Conservation (phyloP, 92 coral and sea anemone genomes). For the Ricordea florida region DNA sequence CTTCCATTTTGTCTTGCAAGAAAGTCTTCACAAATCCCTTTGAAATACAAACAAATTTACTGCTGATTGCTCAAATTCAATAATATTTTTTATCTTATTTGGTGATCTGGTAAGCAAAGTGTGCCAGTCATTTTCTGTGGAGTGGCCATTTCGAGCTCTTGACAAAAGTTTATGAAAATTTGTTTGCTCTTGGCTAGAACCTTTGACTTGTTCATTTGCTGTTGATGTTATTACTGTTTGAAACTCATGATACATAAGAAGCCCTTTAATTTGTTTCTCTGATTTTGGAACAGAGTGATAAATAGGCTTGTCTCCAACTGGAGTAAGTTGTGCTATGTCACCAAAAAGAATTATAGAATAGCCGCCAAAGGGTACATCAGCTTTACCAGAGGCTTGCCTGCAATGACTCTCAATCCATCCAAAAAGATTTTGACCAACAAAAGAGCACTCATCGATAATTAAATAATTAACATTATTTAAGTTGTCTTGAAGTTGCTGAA, state of each 20-base stretch:
- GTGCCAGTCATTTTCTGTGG: too few species aligned
- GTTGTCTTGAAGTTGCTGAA: slow-evolving; percentile 25
- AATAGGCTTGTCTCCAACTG: slow-evolving; percentile 32
- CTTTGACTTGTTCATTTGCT: slow-evolving; percentile 29
- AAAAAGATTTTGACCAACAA: slow-evolving; percentile 15
- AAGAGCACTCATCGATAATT: slow-evolving; percentile 16
- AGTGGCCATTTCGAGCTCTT: neutral
- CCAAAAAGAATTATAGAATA: slow-evolving; percentile 34
- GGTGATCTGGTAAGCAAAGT: neutral
- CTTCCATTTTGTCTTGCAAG: too few species aligned
- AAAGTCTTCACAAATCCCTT: too few species aligned
- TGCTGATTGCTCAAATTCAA: too few species aligned
- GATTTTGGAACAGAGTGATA: slow-evolving; percentile 19
- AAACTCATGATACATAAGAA: slow-evolving; percentile 21
- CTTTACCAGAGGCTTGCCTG: slow-evolving; percentile 25
- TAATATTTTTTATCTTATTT: too few species aligned
- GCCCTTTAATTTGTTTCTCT: slow-evolving; percentile 4
- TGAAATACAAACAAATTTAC: too few species aligned
- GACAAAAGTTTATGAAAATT: neutral
- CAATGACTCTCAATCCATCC: slow-evolving; percentile 35
- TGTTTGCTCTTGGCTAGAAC: neutral
- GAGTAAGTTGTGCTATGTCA: slow-evolving; percentile 35
- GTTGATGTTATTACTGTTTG: slow-evolving; percentile 10
- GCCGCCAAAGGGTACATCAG: slow-evolving; percentile 20
- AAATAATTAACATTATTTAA: neutral